Conservation (phyloP, 2,888 invertebrate species). For the Polydrusus pterygomalis region DNA sequence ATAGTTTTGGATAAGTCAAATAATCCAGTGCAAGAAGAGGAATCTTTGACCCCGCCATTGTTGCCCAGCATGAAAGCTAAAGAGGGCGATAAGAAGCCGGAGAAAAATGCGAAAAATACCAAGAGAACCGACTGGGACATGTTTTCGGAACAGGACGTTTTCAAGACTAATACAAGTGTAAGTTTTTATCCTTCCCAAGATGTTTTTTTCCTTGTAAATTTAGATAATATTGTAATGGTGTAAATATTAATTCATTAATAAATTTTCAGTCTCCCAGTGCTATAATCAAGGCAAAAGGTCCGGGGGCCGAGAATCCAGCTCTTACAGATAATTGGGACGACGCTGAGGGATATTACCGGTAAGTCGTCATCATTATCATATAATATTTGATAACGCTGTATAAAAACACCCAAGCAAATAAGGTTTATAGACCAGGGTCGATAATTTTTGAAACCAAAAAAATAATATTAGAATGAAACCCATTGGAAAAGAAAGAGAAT, state of each 20-base stretch:
- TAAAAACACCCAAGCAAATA: too few relatives aligned
- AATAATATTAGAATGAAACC: too few relatives aligned
- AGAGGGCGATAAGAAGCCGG: conserved; percentile 64
- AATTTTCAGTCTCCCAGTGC: conserved; percentile 79
- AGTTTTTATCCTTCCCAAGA: too few relatives aligned
- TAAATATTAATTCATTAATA: too few relatives aligned
- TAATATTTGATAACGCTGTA: too few relatives aligned
- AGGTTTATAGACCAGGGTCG: too few relatives aligned
- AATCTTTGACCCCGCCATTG: conserved; percentile 70
- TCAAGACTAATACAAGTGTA: conserved; percentile 72
- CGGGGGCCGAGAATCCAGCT: conserved; percentile 88
- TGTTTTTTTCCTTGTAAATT: conserved; percentile 32
- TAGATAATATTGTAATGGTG: conserved; percentile 31
- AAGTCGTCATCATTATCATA: too few relatives aligned
- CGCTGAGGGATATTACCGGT: conserved; percentile 97
- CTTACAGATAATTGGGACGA: conserved; percentile 99
- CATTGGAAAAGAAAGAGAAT: too few relatives aligned
- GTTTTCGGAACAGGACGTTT: conserved; percentile 94
- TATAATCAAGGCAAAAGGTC: conserved; percentile 70
- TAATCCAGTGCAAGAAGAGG: conserved; percentile 51
- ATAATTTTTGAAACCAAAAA: too few relatives aligned
- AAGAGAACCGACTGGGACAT: conserved; percentile 88
- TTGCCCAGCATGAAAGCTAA: conserved; percentile 68
- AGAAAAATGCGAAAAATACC: conserved; percentile 66
- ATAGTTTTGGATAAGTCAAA: conserved; percentile 13